phyloP scores from a whole-genome alignment of 1,140 invertebrate species.

The Leptinotarsa undecemlineata region DNA sequence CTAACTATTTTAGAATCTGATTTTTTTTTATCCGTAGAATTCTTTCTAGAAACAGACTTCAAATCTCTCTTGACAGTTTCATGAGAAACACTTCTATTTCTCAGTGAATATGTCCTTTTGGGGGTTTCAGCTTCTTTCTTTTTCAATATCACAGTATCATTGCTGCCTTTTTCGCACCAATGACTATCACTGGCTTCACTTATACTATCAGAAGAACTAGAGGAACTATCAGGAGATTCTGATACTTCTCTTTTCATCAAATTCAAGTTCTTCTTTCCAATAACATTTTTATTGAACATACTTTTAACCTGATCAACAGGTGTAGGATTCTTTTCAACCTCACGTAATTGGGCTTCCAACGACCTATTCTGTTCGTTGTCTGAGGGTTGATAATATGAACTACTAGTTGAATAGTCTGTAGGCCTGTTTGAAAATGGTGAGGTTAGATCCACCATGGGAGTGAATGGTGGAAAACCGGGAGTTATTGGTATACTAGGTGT shows the following conservation, averaged over 20 bases:
- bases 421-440: constrained; percentile 34
- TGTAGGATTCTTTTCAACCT: constrained; percentile 39
- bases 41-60: neutral
- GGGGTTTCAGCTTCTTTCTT: neutral
- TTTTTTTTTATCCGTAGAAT: constrained; percentile 1
- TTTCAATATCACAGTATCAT: constrained; percentile 23
- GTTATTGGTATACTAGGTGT: constrained; percentile 52
- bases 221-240: neutral
- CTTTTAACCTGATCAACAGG: constrained; percentile 28
- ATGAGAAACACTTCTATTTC: constrained; percentile 6
- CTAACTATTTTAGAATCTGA: neutral
- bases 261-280: constrained; percentile 49
- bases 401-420: constrained; percentile 49
- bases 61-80: neutral
- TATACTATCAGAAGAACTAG: neutral
- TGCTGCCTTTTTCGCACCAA: neutral
- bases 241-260: constrained; percentile 33
- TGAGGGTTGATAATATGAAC: constrained; percentile 51
- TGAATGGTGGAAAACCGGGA: constrained; percentile 43
- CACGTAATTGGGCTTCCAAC: constrained; percentile 39
- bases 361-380: constrained; percentile 51
- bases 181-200: neutral
- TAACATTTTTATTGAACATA: constrained; percentile 40
- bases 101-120: constrained; percentile 13
- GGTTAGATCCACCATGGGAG: constrained; percentile 22